phyloP scores from a whole-genome alignment of 2,888 invertebrate genomes.

The Drosophila imparisetae region DNA sequence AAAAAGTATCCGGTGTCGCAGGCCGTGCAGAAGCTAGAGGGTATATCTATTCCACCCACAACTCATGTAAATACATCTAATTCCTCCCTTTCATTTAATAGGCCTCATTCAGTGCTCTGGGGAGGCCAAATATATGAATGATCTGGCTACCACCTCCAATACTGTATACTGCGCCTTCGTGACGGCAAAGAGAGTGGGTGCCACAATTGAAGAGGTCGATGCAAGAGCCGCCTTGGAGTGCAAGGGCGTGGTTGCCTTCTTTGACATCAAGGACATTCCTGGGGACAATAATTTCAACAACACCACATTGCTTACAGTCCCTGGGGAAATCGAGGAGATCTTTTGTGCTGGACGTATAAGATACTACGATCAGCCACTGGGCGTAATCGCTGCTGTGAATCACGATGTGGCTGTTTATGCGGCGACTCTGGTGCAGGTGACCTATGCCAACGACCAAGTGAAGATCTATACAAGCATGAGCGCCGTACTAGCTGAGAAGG shows the following conservation, averaged over 20 bases:
- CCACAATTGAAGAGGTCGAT: conserved; percentile 76
- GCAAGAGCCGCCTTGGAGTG: conserved; percentile 86
- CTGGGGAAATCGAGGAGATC: conserved; percentile 83
- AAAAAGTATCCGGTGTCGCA: conserved; percentile 90
- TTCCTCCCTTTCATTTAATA: neutral
- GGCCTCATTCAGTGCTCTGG: conserved; percentile 88
- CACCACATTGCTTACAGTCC: conserved; percentile 84
- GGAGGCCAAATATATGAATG: conserved; percentile 91
- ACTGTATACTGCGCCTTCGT: conserved; percentile 86
- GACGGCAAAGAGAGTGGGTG: conserved; percentile 87
- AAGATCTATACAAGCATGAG: conserved; percentile 76
- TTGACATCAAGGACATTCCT: conserved; percentile 88
- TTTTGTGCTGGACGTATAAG: conserved; percentile 73
- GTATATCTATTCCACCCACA: conserved; percentile 79
- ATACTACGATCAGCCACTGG: conserved; percentile 91
- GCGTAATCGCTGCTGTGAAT: conserved; percentile 89
- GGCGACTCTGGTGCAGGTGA: conserved; percentile 85
- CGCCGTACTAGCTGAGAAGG: conserved; percentile 85
- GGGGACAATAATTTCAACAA: conserved; percentile 83
- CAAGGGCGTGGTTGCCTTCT: conserved; percentile 87
- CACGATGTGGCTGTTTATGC: conserved; percentile 86
- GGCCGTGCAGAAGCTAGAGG: conserved; percentile 91
- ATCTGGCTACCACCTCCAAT: conserved; percentile 88
- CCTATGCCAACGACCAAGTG: conserved; percentile 83
- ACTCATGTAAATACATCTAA: too few relatives aligned